Conservation (phyloP, 2,888 invertebrate genomes). For the Asteroscopus sphinx region DNA sequence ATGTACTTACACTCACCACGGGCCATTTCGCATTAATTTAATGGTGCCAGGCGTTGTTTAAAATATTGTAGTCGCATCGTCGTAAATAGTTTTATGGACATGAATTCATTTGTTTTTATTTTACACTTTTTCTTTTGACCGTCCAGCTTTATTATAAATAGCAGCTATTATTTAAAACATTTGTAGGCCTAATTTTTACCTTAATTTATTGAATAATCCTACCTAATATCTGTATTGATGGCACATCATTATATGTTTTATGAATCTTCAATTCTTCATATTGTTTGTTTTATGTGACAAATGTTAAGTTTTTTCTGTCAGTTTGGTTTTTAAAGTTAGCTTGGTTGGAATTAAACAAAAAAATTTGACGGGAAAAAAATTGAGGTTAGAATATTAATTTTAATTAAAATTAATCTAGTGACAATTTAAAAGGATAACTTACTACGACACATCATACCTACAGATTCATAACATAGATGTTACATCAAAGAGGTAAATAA, state of each 20-base stretch:
- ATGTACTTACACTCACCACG: constrained; percentile 58
- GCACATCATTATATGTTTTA: background rate
- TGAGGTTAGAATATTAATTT: too few relatives aligned
- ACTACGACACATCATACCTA: too few relatives aligned
- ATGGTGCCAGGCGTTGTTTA: constrained; percentile 61
- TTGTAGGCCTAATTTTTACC: constrained; percentile 33
- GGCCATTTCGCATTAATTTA: constrained; percentile 67
- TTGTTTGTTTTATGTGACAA: too few relatives aligned
- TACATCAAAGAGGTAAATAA: constrained; percentile 2
- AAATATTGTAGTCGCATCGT: constrained; percentile 62
- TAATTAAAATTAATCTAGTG: too few relatives aligned
- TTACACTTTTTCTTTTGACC: constrained; percentile 49
- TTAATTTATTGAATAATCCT: constrained; percentile 21
- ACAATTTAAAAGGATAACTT: too few relatives aligned
- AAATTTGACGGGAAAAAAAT: too few relatives aligned
- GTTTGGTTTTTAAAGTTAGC: too few relatives aligned
- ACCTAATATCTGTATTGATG: constrained; percentile 30
- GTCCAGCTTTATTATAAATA: constrained; percentile 52
- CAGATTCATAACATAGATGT: background rate
- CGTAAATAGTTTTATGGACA: constrained; percentile 62
- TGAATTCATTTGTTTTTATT: constrained; percentile 50
- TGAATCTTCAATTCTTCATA: too few relatives aligned
- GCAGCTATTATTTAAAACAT: constrained; percentile 45
- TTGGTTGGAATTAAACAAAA: too few relatives aligned
- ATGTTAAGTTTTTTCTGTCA: too few relatives aligned